phyloP scores from a whole-genome alignment of 2,113 vertebrate species.

The Oryzias javanicus region DNA sequence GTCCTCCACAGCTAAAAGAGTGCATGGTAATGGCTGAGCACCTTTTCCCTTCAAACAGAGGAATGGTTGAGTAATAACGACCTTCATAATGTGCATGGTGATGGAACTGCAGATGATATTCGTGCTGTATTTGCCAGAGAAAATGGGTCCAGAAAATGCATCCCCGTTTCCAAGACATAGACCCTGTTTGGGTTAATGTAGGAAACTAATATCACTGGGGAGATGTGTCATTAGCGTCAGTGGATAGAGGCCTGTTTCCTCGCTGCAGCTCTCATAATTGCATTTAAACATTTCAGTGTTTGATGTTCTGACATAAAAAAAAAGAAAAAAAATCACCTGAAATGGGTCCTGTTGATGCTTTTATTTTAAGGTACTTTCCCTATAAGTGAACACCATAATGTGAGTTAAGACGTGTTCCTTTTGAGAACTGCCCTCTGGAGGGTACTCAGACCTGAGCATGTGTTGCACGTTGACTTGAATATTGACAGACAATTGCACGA shows the following conservation, averaged over 20 bases:
- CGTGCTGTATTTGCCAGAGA: conserved; percentile 4
- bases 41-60: conserved; percentile 19
- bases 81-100: conserved; percentile 9
- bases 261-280: not conserved
- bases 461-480: too few species aligned
- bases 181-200: not conserved
- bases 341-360: not conserved
- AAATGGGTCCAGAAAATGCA: conserved; percentile 2
- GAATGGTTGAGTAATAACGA: conserved; percentile 8
- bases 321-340: not conserved
- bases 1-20: too few species aligned
- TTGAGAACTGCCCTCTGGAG: not conserved
- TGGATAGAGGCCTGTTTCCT: not conserved
- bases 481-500: too few species aligned
- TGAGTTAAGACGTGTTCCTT: not conserved
- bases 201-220: conserved; percentile 8
- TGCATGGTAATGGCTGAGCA: conserved; percentile 11
- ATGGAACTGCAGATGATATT: conserved; percentile 5
- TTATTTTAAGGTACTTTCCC: not conserved
- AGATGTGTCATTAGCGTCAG: not conserved
- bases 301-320: not conserved
- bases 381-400: not conserved
- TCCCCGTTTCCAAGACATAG: not conserved
- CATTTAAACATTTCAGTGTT: not conserved
- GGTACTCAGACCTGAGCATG: too few species aligned